A percentile compares a stretch with the other conserved stretches of the same genome.
Conservation (phyloP, 2,797 vertebrate genomes). For the Oceanodroma leucorhoa region DNA sequence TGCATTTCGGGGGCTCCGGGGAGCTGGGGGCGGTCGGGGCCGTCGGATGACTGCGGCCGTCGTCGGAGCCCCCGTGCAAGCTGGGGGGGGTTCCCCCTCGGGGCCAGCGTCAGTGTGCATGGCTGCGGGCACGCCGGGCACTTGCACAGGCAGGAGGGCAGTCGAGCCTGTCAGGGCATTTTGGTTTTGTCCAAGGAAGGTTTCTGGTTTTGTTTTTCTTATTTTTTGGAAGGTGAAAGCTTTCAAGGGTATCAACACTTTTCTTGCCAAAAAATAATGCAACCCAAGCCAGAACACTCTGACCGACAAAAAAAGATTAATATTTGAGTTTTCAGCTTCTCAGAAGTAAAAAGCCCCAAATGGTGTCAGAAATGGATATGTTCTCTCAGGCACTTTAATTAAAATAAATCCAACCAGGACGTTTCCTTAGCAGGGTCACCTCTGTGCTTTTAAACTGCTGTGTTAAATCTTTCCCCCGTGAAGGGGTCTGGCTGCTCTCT, state of each 20-base stretch:
- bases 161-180: fast-evolving
- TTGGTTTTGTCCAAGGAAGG: background rate
- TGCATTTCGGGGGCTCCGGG: fast-evolving
- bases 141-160: fast-evolving
- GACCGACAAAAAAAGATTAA: background rate
- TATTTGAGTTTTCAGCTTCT: background rate
- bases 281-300: background rate
- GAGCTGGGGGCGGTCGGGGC: background rate
- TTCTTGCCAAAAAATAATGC: background rate
- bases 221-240: background rate
- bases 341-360: background rate
- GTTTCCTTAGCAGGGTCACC: background rate
- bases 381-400: conserved; percentile 8
- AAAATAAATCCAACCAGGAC: background rate
- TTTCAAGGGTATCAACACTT: background rate
- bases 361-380: background rate
- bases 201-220: background rate
- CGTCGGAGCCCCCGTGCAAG: fast-evolving
- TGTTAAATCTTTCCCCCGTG: fast-evolving
- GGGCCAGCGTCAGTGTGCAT: fast-evolving
- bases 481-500: background rate
- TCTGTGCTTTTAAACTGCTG: background rate
- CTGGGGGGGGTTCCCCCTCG: background rate
- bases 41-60: fast-evolving
- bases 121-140: fast-evolving